Evolutionary conservation across 2,888 invertebrate genomes (phyloP).

Genomic region (Drosophila prolongata): DNA sequence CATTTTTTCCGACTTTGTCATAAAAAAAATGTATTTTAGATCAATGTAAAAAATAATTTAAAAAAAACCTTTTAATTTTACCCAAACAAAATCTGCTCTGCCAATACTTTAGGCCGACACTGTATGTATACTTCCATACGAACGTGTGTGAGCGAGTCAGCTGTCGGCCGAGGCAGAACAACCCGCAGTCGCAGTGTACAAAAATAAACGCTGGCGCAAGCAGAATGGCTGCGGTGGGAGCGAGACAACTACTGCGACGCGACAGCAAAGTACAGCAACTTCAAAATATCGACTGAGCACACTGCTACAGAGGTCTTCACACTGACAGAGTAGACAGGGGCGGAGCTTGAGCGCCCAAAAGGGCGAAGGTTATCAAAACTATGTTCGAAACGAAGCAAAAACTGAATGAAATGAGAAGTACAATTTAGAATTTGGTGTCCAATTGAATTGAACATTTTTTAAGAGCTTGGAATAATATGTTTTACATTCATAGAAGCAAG

Average conservation of each 20-base stretch:
- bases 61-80: neutral
- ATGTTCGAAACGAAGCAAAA: neutral
- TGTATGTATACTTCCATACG: constrained; percentile 8
- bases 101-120: neutral
- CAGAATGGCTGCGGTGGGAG: constrained; percentile 62
- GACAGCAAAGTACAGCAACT: constrained; percentile 79
- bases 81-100: neutral
- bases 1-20: too few species aligned
- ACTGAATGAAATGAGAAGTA: too few species aligned
- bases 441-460: too few species aligned
- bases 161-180: constrained; percentile 54
- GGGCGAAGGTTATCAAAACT: constrained; percentile 28
- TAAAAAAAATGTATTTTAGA: too few species aligned
- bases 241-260: constrained; percentile 78
- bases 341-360: constrained; percentile 46
- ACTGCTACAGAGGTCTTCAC: constrained; percentile 49
- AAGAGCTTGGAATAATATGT: too few species aligned
- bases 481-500: too few species aligned
- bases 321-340: constrained; percentile 27
- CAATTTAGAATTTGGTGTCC: too few species aligned
- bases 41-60: too few species aligned
- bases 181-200: constrained; percentile 72
- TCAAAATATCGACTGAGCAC: constrained; percentile 75
- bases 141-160: constrained; percentile 35
- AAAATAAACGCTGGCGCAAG: constrained; percentile 76